Base-by-base conservation (phyloP, 2,888 invertebrate genomes). In the Prionchulus punctatus region DNA sequence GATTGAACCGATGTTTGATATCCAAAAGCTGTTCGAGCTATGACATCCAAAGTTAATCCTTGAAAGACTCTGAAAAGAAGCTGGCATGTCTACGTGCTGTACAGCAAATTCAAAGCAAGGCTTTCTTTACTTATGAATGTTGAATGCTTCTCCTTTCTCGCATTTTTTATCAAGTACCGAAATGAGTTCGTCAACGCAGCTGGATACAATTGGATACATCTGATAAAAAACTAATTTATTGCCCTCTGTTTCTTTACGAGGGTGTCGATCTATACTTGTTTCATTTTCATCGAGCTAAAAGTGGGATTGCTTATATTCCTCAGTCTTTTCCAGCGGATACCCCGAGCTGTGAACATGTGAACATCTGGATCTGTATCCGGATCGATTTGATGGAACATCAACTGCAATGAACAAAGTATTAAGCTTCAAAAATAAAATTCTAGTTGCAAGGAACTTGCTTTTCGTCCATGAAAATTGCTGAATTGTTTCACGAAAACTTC, bases 271-370 rank as follows among this genome's bases (percentile, higher is more conserved):
- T 30, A 55, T 60, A 75, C 71, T 65, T 69, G 67, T 61, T 74
- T 73, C 64, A 78, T 70, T 65, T 76, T 77, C 31, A 69, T 62
- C 3, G 72, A 67, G 12, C 74, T 73, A 62, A 79, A 78, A 1
- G 73, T 72, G 1, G 77, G 77, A 45, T 73, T 73, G 4, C 75
- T 67, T 2, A 76, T 67, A 7, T 71, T 65, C 28, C 79, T 65
- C 15, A 78, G 70, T n/a, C 77, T 67, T 63, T 77, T 76, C 78
- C 79, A 79, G 25, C 75, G 65, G 23, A 72, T 66, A 7, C 75
- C 76, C 1, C 72, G 64, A 1, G 60, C 71, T 63, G 66, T 64
- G 58, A 75, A 72, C 62, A 75, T 66, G 36, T 36, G 12, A 7
- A 36, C 36, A n/a, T n/a, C n/a, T 18, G 7, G 12, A 36, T 36